Base-by-base conservation (phyloP, 2,888 invertebrate genomes). In the Matsumyia berberina region DNA sequence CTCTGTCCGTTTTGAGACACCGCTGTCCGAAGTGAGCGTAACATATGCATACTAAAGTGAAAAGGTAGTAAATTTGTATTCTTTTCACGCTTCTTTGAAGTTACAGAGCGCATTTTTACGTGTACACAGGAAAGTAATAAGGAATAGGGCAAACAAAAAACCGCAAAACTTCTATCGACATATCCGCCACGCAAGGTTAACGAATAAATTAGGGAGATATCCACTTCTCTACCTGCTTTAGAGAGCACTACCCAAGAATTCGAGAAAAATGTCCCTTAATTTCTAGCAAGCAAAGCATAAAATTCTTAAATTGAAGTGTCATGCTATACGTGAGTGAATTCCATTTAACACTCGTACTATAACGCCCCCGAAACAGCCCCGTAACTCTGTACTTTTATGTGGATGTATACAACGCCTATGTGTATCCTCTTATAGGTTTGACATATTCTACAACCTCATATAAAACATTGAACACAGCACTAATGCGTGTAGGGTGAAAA, bases 281-380 rank as follows among this genome's bases (percentile, higher is more conserved):
- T 77, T 77, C 29, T 57, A 58, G 33, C 78, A 78, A 78, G 55
- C 55, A 78, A 79, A 57, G 78, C 57, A 66, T 73, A 44, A 79
- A 79, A 79, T 72, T 39, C 64, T 51, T 64, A 64, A 70, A 72
- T 79, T 79, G 49, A 79, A 79, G 64, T 73, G 58, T 39, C 49
- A 73, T 53, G 51, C 37, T 53, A 33, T 31, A 58, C 73, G 58
- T 73, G 73, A 66, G 73, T 67, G 44, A 73, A 74, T 80, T 67
- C 58, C 66, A 73, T 60, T 73, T 67, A 73, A 53, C 51, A 66
- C 66, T 58, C 74, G 44, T 51, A 51, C 31, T 74, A 31, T 19
- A 74, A 58, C 79, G 17, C 35, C 55, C n/a, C 53, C 31, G 6
- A 35, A 66, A 33, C 15, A n/a, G 11, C 33, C 39, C 42, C 51